Conservation (phyloP, 2,797 vertebrate genomes). For the Liparis tanakae region DNA sequence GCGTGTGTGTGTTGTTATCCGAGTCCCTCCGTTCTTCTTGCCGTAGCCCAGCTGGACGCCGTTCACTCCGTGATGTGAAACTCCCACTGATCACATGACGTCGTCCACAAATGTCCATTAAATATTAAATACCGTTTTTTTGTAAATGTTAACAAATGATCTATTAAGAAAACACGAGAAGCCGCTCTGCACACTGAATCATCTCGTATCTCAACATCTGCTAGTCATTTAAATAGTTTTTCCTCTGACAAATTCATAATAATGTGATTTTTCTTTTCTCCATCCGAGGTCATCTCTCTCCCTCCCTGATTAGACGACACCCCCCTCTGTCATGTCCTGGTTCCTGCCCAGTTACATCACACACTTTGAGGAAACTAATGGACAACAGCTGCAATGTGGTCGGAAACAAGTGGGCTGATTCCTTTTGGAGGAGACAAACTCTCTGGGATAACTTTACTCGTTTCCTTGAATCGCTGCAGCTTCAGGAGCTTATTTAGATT, state of each 20-base stretch:
- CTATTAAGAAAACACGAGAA: not conserved
- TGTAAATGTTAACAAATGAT: not conserved
- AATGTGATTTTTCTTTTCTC: not conserved
- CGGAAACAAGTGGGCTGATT: conserved; percentile 13
- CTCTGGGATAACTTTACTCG: conserved; percentile 5
- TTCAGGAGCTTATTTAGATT: not conserved
- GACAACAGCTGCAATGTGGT: conserved; percentile 26
- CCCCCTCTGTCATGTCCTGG: not conserved
- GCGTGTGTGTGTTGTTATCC: too few relatives aligned
- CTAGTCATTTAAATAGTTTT: conserved; percentile 10
- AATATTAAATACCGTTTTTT: not conserved
- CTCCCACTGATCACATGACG: not conserved
- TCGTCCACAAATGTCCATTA: conserved; percentile 14
- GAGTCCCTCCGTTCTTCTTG: too few relatives aligned
- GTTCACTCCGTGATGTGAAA: not conserved
- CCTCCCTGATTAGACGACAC: not conserved
- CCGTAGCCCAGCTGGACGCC: too few relatives aligned
- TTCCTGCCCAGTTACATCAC: conserved; percentile 19
- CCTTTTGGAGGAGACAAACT: conserved; percentile 12
- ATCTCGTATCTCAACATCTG: conserved; percentile 14
- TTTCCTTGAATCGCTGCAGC: not conserved
- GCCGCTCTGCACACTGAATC: not conserved
- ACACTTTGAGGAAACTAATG: conserved; percentile 9
- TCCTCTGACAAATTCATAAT: conserved; percentile 14
- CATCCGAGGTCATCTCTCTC: not conserved